Evolutionary conservation across 2,113 vertebrate species (phyloP), one percentile per base, ranked within the genome.

Genomic region (Ranitomeya imitator): DNA sequence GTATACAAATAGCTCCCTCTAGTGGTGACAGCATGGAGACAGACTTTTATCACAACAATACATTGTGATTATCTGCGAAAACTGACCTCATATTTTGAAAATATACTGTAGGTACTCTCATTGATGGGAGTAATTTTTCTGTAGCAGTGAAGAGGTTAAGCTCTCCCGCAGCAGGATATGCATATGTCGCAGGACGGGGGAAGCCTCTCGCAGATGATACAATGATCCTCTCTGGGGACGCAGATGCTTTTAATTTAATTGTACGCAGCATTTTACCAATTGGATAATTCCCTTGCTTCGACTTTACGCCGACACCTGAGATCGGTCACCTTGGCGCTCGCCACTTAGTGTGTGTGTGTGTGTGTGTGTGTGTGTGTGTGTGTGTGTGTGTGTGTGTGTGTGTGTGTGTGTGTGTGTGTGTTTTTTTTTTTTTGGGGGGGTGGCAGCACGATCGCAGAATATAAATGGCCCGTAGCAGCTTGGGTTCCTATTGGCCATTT

Each of bases 171-270:
- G 26, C 19, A 23, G 23, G 57, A 16, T 18, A 63, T 5, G 1
- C 4, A 15, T 26, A 55, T 11, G 23, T 31, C 26, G 21, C 57
- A 31, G 57, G 54, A 45, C 79, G 8, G 79, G 52, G 54, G 18
- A 81, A 81, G 21, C 79, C 26, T 60, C 54, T 16, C 5, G 15
- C 18, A 31, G 61, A 18, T 52, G 63, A 52, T 65, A 71, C 8
- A 55, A 26, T 37, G 61, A 69, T 84, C 63, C 82, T 67, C 77
- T 79, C 82, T 8, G 51, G 82, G 51, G 63, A 84, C 16, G 9
- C 31, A 45, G 59, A 54, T 12, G 63, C 82, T 69, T 84, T 84
- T 84, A 71, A 84, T 65, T 69, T 84, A 84, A 84, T 71, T 84
- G 82, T 69, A 14, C 82, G 10, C 45, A 59, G 55, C 78, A 55